These are phyloP conservation scores for Zele albiditarsus DNA, from an alignment of 2,888 invertebrate genomes.

Conservation along the genomic window DNA sequence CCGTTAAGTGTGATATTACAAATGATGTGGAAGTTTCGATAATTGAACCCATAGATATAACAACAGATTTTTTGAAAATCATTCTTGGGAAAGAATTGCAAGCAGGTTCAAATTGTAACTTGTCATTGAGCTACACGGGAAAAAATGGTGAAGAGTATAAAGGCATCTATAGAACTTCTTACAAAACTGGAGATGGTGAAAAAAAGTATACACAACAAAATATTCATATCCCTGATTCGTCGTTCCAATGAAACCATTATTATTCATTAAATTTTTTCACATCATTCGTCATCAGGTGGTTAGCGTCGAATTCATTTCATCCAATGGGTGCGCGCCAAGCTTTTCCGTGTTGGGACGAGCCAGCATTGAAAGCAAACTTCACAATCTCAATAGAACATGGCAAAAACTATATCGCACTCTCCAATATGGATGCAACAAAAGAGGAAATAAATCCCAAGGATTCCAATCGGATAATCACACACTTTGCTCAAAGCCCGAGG, in stretches of 20 bases:
- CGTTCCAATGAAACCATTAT: no score
- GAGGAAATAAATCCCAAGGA: neutral
- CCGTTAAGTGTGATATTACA: no score
- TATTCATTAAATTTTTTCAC: no score
- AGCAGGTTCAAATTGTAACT: constrained; percentile 70
- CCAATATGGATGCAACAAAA: constrained; percentile 56
- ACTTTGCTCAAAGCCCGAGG: constrained; percentile 50
- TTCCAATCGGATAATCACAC: constrained; percentile 43
- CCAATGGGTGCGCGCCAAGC: constrained; percentile 79
- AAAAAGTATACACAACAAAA: neutral
- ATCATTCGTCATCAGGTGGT: constrained; percentile 72
- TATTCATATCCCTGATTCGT: no score
- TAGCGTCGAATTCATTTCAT: constrained; percentile 81
- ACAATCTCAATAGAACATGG: constrained; percentile 78
- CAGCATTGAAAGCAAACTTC: constrained; percentile 80
- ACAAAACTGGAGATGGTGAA: neutral
- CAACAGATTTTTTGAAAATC: constrained; percentile 40
- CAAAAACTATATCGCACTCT: constrained; percentile 66
- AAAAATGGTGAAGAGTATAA: constrained; percentile 77
- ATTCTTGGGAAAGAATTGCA: accelerated
- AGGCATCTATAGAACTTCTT: constrained; percentile 78
- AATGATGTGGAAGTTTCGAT: neutral
- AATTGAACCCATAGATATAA: neutral
- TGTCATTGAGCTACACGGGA: constrained; percentile 75
- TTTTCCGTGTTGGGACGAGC: constrained; percentile 87